These are phyloP conservation scores for Laupala kohalensis DNA, from an alignment of 1,140 invertebrate species.

Conservation along the genomic window DNA sequence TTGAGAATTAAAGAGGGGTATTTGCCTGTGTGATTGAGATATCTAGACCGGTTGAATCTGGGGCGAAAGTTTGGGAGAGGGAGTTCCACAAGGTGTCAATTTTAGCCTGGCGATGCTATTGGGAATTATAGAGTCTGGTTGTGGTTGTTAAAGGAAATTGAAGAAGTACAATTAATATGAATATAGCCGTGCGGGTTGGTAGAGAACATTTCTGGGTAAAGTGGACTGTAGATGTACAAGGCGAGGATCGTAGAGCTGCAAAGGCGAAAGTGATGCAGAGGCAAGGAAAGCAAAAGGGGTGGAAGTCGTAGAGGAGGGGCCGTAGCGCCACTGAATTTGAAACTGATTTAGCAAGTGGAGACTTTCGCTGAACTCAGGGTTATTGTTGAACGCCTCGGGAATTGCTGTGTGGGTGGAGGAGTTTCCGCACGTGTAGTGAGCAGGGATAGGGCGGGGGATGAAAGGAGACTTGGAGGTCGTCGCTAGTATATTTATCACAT, in stretches of 20 bases:
- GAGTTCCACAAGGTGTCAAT: too few species aligned
- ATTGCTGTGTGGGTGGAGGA: neutral
- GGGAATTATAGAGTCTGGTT: too few species aligned
- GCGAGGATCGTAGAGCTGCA: neutral
- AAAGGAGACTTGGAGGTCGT: neutral
- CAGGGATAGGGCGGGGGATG: neutral
- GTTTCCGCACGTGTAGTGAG: neutral
- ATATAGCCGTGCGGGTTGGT: too few species aligned
- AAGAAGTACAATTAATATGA: too few species aligned
- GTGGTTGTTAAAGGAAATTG: too few species aligned
- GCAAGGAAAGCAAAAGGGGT: neutral
- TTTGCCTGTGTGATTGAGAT: too few species aligned
- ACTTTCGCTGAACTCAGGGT: neutral
- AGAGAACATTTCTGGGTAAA: too few species aligned
- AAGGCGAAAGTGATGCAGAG: neutral
- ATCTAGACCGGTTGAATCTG: too few species aligned
- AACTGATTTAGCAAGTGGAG: neutral
- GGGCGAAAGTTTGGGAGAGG: too few species aligned
- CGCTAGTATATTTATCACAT: neutral
- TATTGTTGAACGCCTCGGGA: neutral
- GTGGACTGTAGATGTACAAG: too few species aligned
- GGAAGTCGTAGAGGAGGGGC: neutral
- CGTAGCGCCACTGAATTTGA: neutral
- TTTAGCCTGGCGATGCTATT: too few species aligned
- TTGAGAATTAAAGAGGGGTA: too few species aligned